Conservation (phyloP, 2,113 vertebrate species). For the Okapia johnstoni region DNA sequence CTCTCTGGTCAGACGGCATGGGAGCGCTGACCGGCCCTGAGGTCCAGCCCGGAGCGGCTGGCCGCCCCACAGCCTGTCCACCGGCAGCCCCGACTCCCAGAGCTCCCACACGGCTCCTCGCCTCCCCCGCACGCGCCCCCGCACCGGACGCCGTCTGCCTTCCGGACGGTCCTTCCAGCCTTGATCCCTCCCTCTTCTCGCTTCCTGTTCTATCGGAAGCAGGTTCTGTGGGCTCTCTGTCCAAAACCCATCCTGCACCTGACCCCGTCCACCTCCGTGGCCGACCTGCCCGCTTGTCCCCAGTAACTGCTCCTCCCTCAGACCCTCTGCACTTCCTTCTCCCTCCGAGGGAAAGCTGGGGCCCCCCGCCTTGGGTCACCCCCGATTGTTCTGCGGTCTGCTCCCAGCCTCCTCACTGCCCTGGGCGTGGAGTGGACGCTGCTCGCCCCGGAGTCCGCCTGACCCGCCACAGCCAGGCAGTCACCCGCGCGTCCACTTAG, state of each 20-base stretch:
- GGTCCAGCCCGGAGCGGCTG: neutral
- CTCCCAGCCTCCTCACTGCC: neutral
- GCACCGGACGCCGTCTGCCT: neutral
- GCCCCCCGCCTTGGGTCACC: neutral
- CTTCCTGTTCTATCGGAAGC: neutral
- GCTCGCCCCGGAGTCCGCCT: fast-evolving
- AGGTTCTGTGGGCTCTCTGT: neutral
- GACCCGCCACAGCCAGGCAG: neutral
- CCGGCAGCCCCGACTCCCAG: neutral
- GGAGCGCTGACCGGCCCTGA: neutral
- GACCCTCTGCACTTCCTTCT: neutral
- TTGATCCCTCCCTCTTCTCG: neutral
- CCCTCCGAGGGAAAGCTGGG: neutral
- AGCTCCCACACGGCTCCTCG: neutral
- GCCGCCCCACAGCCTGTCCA: neutral
- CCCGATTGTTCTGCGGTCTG: neutral
- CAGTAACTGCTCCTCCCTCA: neutral
- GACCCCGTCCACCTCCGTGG: neutral
- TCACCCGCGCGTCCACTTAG: fast-evolving
- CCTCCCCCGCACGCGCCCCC: neutral
- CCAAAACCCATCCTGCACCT: neutral
- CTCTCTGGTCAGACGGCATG: neutral
- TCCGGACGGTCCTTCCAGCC: neutral
- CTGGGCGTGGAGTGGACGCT: neutral
- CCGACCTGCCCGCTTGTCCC: neutral